Evolutionary conservation across 2,113 vertebrate genomes (phyloP).

Genomic region (Dicerorhinus sumatrensis): DNA sequence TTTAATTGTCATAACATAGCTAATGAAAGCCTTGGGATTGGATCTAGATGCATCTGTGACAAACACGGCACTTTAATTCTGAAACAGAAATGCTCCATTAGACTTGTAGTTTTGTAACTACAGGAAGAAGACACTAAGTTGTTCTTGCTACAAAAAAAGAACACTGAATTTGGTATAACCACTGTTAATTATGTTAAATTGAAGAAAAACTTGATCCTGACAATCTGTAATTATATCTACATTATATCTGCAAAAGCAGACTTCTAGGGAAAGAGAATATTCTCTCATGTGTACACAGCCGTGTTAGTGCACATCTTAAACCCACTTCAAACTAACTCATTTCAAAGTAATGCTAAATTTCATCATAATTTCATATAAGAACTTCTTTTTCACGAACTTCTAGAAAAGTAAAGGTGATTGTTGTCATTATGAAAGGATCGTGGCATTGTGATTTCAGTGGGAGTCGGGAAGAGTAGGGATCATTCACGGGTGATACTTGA

Average conservation of each 20-base stretch:
- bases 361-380: background rate
- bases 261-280: conserved; percentile 24
- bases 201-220: conserved; percentile 66
- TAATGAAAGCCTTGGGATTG: conserved; percentile 13
- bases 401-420: background rate
- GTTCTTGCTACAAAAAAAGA: conserved; percentile 17
- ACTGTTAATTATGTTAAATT: conserved; percentile 58
- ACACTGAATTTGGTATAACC: conserved; percentile 50
- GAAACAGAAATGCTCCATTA: conserved; percentile 43
- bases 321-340: background rate
- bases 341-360: conserved; percentile 1
- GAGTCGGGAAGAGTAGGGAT: background rate
- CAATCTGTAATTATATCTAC: conserved; percentile 66
- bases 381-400: background rate
- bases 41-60: conserved; percentile 61
- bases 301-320: conserved; percentile 58
- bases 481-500: background rate
- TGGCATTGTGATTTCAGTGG: background rate
- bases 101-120: conserved; percentile 64
- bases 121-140: conserved; percentile 61
- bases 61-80: conserved; percentile 36
- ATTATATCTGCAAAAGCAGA: conserved; percentile 25
- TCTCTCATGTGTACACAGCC: background rate
- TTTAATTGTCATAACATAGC: conserved; percentile 54
- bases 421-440: background rate